Evolutionary conservation across 2,113 vertebrate species (phyloP).

Genomic region (Ictalurus punctatus): DNA sequence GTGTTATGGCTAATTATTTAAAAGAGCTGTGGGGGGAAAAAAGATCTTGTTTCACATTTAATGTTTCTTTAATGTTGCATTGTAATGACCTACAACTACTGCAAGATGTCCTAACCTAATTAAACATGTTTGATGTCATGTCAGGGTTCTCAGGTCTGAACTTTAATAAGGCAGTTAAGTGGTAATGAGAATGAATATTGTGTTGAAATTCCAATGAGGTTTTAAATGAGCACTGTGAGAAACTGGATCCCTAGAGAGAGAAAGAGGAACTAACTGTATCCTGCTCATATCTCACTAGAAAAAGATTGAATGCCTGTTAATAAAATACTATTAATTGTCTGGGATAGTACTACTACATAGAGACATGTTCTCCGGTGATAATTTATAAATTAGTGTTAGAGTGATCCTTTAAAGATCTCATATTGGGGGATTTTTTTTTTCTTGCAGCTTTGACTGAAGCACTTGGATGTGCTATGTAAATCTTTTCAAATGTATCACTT

Average conservation of each 20-base stretch:
- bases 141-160: conserved; percentile 63
- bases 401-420: neutral
- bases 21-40: conserved; percentile 60
- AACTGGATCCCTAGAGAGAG: conserved; percentile 47
- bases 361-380: neutral
- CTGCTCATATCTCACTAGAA: conserved; percentile 55
- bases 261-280: conserved; percentile 63
- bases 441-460: neutral
- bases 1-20: conserved; percentile 65
- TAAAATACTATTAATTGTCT: conserved; percentile 52
- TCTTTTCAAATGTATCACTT: neutral
- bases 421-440: neutral
- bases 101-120: conserved; percentile 70
- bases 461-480: neutral
- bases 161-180: conserved; percentile 70
- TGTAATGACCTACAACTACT: conserved; percentile 68
- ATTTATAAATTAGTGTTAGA: neutral
- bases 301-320: conserved; percentile 59
- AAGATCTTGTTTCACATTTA: conserved; percentile 37
- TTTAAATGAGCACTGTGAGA: conserved; percentile 54
- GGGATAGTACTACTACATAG: neutral
- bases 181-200: conserved; percentile 70
- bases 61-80: conserved; percentile 57
- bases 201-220: conserved; percentile 60
- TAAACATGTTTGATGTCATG: conserved; percentile 70